Conservation (phyloP, 2,113 vertebrate genomes). For the Corythaeola cristata region DNA sequence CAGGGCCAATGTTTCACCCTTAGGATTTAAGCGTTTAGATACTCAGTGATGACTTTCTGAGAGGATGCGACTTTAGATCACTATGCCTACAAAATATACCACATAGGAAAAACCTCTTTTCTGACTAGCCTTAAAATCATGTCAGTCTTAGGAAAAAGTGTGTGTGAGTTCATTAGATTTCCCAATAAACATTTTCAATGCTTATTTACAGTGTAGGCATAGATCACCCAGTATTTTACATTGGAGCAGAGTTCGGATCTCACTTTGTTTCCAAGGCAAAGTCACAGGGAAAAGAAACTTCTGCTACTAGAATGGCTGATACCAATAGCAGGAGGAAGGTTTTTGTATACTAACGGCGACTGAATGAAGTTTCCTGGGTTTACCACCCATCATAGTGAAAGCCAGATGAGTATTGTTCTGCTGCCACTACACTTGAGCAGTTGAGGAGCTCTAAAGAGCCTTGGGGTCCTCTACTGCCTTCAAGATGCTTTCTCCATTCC, state of each 20-base stretch:
- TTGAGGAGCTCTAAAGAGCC: neutral
- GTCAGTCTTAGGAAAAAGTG: neutral
- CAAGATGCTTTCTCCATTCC: neutral
- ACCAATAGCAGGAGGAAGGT: neutral
- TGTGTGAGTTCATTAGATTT: neutral
- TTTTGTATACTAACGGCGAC: neutral
- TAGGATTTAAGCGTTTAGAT: neutral
- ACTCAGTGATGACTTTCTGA: neutral
- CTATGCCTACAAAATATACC: neutral
- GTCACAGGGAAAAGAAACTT: neutral
- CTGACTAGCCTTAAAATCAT: neutral
- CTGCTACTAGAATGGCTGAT: neutral
- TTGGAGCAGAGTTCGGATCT: neutral
- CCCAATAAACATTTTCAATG: neutral
- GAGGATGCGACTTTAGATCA: neutral
- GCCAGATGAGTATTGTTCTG: neutral
- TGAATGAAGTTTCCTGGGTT: neutral
- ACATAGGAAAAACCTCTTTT: neutral
- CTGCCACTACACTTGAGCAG: neutral
- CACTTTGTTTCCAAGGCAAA: neutral
- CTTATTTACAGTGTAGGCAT: neutral
- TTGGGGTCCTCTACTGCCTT: neutral
- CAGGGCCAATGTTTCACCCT: neutral
- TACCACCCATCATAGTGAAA: neutral
- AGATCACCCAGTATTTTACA: neutral